Evolutionary conservation across 2,888 invertebrate species (phyloP).

Genomic region (Aleiodes leptofemur): DNA sequence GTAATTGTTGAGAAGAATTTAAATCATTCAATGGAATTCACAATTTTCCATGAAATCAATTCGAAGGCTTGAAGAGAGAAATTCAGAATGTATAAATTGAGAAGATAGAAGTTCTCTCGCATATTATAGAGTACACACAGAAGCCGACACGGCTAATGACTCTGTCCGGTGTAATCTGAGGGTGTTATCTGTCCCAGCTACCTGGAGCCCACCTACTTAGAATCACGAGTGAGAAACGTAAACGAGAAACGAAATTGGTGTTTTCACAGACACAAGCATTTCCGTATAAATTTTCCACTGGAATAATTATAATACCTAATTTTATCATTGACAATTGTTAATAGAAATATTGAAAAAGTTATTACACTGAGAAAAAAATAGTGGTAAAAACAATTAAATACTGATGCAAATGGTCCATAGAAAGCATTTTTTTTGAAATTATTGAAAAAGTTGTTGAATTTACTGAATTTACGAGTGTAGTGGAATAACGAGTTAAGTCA

Average conservation of each 20-base stretch:
- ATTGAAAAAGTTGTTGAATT: too few species aligned
- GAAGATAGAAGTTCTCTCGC: conserved; percentile 3
- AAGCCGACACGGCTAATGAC: conserved; percentile 75
- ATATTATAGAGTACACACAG: conserved; percentile 64
- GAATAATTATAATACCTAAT: background rate
- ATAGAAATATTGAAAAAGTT: background rate
- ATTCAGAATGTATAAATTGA: background rate
- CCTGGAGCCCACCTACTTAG: conserved; percentile 75
- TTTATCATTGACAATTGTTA: too few species aligned
- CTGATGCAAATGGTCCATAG: too few species aligned
- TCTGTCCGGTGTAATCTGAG: conserved; percentile 75
- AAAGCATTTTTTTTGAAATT: too few species aligned
- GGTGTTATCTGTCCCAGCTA: conserved; percentile 75
- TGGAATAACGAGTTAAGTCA: too few species aligned
- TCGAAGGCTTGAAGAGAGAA: background rate
- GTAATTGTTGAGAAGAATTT: too few species aligned
- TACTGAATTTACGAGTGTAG: too few species aligned
- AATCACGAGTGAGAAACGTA: conserved; percentile 65
- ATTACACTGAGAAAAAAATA: too few species aligned
- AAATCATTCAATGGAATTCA: too few species aligned
- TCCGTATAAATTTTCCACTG: background rate
- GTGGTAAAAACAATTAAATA: too few species aligned
- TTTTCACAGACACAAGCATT: background rate
- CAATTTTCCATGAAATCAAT: too few species aligned
- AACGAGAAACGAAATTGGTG: conserved; percentile 14